Base-by-base conservation (phyloP, 2,888 invertebrate genomes). In the Chaitophorus viminalis region DNA sequence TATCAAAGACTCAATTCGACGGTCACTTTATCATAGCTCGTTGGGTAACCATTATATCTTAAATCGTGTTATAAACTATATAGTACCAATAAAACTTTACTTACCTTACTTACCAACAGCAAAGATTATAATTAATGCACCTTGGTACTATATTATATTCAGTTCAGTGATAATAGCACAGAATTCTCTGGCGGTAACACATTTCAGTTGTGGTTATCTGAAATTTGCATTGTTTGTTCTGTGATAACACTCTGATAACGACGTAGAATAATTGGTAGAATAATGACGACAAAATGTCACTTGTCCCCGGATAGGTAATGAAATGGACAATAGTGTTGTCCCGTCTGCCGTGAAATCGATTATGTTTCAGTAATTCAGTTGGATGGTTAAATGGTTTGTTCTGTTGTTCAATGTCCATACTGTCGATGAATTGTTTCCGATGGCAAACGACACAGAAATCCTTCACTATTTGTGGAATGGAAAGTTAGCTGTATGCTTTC, bases 401-500 rank as follows among this genome's bases (percentile, higher is more conserved):
- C n/a, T n/a, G n/a, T n/a, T n/a, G n/a, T n/a, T n/a, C n/a, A n/a
- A n/a, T 46, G 14, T 72, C 54, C 21, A 33, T 78, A 68, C 18
- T n/a, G 18, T 33, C n/a, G 33, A n/a, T n/a, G n/a, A n/a, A n/a
- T 60, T 60, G 25, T 81, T 70, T 11, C 29, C 88, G 90, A 98
- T 98, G 98, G 97, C 97, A 89, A 97, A 97, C 91, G 99, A 99
- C 92, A 94, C 98, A 90, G 99, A 99, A 93, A 95, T 99, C 89
- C 92, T 98, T 88, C 94, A 98, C 89, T 97, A 98, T 89, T 89
- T 90, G 68, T 90, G 90, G 90, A 90, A 90, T 94, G 98, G 90
- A 98, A 99, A 94, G 95, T 99, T 99, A 81, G 98, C 99, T 0
- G 94, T 99, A 88, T 97, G 97, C 92, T 99, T 99, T 92, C 95